Conservation (phyloP, 1,140 invertebrate genomes). For the Chrysopa pallens region DNA sequence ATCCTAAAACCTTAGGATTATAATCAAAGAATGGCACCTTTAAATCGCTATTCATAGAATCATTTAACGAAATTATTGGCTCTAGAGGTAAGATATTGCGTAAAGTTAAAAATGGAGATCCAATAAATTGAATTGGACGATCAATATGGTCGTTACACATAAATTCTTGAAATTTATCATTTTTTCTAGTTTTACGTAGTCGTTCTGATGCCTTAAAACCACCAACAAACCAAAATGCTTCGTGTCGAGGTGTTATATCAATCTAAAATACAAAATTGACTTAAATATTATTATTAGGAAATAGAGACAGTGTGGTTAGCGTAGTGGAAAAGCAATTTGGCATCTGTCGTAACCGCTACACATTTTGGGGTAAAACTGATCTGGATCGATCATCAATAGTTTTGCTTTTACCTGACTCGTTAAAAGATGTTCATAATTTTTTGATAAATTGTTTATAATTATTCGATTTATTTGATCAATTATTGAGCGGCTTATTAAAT, state of each 20-base stretch:
- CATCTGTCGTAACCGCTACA: too few relatives aligned
- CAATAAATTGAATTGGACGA: constrained; percentile 44
- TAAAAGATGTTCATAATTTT: constrained; percentile 36
- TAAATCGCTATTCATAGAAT: constrained; percentile 32
- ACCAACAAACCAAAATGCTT: constrained; percentile 64
- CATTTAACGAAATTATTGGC: constrained; percentile 34
- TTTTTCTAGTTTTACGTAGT: constrained; percentile 21
- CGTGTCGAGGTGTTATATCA: constrained; percentile 52
- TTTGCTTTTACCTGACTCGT: constrained; percentile 36
- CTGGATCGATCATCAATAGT: too few relatives aligned
- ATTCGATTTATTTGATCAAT: constrained; percentile 49
- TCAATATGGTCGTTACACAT: constrained; percentile 33
- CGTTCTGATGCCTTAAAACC: constrained; percentile 36
- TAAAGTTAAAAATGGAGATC: constrained; percentile 40
- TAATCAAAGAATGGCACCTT: constrained; percentile 32
- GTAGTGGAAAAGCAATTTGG: too few relatives aligned
- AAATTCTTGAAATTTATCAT: constrained; percentile 21
- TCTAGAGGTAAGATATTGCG: constrained; percentile 41
- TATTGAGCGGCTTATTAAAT: constrained; percentile 28
- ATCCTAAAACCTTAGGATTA: constrained; percentile 36
- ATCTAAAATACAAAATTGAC: constrained; percentile 24
- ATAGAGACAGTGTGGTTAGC: too few relatives aligned
- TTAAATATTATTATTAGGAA: constrained; percentile 3
- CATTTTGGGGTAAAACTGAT: too few relatives aligned
- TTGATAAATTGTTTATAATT: constrained; percentile 33